Evolutionary conservation across 2,888 invertebrate species (phyloP).

Genomic region (Ptilodon capucinus): DNA sequence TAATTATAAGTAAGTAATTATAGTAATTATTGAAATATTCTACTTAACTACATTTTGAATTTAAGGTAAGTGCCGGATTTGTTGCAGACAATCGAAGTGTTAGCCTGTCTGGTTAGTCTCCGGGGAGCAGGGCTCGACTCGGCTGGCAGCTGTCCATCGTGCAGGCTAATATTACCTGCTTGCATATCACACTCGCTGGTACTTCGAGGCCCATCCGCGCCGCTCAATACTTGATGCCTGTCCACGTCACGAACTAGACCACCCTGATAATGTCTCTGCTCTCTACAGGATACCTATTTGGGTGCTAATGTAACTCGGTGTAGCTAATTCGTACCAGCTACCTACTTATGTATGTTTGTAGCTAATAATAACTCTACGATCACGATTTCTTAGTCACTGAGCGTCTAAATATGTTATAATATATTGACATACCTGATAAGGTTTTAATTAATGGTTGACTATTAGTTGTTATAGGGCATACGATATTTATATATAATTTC

Average conservation of each 20-base stretch:
- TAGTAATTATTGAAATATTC: no score
- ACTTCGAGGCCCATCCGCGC: conserved; percentile 38
- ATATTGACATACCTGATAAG: no score
- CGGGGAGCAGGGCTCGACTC: background rate
- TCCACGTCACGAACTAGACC: conserved; percentile 60
- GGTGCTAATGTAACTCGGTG: conserved; percentile 31
- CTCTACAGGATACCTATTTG: conserved; percentile 42
- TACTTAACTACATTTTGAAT: background rate
- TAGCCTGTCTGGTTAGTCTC: background rate
- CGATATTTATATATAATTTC: background rate
- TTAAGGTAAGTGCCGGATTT: background rate
- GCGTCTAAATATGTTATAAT: no score
- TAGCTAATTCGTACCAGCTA: conserved; percentile 6
- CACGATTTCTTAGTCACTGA: no score
- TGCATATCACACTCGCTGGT: conserved; percentile 38
- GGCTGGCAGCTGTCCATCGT: conserved; percentile 1
- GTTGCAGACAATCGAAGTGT: background rate
- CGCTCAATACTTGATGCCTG: conserved; percentile 69
- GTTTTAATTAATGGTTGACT: no score
- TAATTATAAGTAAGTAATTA: no score
- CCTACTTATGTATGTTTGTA: no score
- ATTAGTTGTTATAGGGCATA: background rate
- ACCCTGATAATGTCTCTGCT: conserved; percentile 38
- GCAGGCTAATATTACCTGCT: conserved; percentile 52
- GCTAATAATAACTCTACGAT: no score